Evolutionary conservation across 2,888 invertebrate genomes (phyloP), one percentile per base, ranked within the genome.

Genomic region (Craniophora ligustri): DNA sequence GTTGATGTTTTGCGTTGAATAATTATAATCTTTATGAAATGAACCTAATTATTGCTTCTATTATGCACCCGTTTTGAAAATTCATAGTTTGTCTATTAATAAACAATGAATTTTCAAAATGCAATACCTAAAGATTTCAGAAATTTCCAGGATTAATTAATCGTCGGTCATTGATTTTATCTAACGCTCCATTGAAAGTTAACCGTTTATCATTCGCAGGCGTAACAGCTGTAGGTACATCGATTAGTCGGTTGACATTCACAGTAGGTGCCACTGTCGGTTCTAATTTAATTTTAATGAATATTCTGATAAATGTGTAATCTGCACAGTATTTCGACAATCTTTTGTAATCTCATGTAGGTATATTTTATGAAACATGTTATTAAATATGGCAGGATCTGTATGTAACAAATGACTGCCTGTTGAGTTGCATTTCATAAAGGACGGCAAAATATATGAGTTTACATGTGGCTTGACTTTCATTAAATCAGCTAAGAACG

Each of bases 231-330:
- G 53, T 51, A 30, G 6, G 19, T 19, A 16, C 39, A 21, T 34
- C 54, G 38, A 70, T 62, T 57, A 58, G 59, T 44, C 46, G 36
- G 51, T 40, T 64, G 58, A 54, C 49, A 54, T 31, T 45, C 34
- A 55, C 13, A 32, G 18, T 42, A 45, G 38, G 28, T 40, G 15
- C 42, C 49, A 49, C 41, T 54, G 60, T 46, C 35, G 46, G 47
- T 58, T 45, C 53, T 60, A 72, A 75, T 67, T 67, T 65, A 64
- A 42, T 57, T 72, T 67, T 65, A 63, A 75, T 70, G 57, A 58
- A 59, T 65, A 59, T 65, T 67, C 57, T 65, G 63, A 67, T 63
- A 56, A 59, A 67, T 60, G 47, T 57, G 53, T 30, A 51, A 40
- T 40, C 5, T 32, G 49, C 34, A 40, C 36, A 34, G 35, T 54